Conservation (phyloP, 2,113 vertebrate species). For the Chionomys nivalis region DNA sequence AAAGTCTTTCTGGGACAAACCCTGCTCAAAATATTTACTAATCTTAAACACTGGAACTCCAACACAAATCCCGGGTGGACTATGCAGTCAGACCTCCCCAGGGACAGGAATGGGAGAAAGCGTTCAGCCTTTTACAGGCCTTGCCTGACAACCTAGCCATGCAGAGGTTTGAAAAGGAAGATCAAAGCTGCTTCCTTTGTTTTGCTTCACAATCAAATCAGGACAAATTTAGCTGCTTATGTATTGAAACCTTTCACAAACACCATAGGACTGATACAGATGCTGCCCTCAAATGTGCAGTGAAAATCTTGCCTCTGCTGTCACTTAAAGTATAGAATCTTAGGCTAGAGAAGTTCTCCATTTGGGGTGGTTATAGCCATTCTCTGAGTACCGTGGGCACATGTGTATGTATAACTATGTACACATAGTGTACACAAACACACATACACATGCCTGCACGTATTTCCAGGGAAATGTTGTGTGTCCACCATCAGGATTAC, state of each 20-base stretch:
- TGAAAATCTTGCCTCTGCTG: neutral
- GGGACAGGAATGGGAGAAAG: neutral
- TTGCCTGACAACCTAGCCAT: neutral
- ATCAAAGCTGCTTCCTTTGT: neutral
- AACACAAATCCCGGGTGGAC: neutral
- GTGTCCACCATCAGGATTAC: neutral
- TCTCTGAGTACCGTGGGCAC: neutral
- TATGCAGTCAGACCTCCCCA: no score
- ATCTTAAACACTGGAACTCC: neutral
- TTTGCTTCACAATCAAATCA: slow-evolving; percentile 16
- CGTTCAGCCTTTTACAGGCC: neutral
- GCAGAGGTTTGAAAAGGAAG: neutral
- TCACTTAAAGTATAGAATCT: neutral
- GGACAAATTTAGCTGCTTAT: neutral
- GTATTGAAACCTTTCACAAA: neutral
- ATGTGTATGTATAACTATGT: neutral
- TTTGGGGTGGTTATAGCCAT: slow-evolving; percentile 15
- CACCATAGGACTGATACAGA: neutral
- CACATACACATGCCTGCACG: neutral
- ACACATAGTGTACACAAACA: neutral
- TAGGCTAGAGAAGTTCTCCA: neutral
- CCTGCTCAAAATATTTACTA: neutral
- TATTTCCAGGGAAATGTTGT: neutral
- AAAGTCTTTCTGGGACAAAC: neutral
- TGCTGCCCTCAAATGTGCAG: neutral